Base-by-base conservation (phyloP, 2,888 invertebrate species). In the Orthosia gothica region DNA sequence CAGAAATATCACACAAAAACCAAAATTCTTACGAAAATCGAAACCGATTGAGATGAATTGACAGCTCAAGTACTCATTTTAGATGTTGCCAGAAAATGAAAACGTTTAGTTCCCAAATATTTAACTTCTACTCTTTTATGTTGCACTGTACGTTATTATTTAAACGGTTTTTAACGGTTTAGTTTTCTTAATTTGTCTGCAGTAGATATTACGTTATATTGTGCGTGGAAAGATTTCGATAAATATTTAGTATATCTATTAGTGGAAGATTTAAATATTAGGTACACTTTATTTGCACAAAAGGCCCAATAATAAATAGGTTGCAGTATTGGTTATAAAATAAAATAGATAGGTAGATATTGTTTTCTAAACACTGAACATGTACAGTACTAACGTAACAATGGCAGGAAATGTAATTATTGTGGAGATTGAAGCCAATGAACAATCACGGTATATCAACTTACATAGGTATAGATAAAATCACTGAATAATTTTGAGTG, bases 371-470 rank as follows among this genome's bases (percentile, higher is more conserved):
- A 61, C 40, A 69, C 13, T 40, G 32, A 47, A n/a, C n/a, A 63
- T 49, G 54, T 45, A 62, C 16, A 16, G 55, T 47, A 49, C 18
- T 26, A 23, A 55, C 16, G 12, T 26, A 52, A 81, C 76, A 81
- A 79, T 81, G 26, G 69, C 18, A 65, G 61, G 65, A 61, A 75
- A 68, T 68, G 68, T 61, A 59, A 66, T 66, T 62, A 79, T 69
- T 70, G 58, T 59, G 70, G 45, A 45, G 63, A 23, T 64, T 47
- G 54, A 64, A 81, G 23, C 45, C 55, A 66, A 32, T 77, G 58
- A 70, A 66, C 58, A 63, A 65, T 61, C 49, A 54, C 15, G 23
- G 9, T 49, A 40, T 54, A 61, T 47, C 7, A 40, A 40, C 40
- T 40, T 32, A 55, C 26, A 50, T 9, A 23, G n/a, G 4, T 18